Evolutionary conservation across 2,888 invertebrate species (phyloP).

Genomic region (Diogma glabrata): DNA sequence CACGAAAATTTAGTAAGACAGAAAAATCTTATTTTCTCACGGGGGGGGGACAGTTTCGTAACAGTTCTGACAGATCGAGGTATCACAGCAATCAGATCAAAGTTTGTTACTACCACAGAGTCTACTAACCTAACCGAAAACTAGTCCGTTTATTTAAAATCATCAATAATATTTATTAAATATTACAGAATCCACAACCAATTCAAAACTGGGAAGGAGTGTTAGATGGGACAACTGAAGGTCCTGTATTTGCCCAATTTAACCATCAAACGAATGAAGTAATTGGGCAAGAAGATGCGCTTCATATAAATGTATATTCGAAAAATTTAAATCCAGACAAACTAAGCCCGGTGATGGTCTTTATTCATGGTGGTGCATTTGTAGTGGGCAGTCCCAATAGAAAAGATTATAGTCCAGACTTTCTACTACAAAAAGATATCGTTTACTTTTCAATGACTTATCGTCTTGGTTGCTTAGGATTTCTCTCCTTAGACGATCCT

Average conservation of each 20-base stretch:
- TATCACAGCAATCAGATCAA: too few species aligned
- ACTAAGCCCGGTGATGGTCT: constrained; percentile 33
- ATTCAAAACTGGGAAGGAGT: constrained; percentile 34
- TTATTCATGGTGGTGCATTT: constrained; percentile 34
- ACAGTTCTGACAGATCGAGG: too few species aligned
- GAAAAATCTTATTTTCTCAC: too few species aligned
- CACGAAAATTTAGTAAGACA: too few species aligned
- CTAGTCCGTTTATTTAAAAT: too few species aligned
- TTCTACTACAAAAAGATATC: background rate
- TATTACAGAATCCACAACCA: constrained; percentile 36
- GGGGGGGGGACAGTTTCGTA: too few species aligned
- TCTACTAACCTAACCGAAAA: too few species aligned
- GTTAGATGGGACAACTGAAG: constrained; percentile 30
- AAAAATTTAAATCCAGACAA: constrained; percentile 4
- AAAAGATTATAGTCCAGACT: constrained; percentile 24
- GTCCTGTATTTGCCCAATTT: background rate
- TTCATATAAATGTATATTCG: constrained; percentile 36
- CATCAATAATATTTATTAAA: too few species aligned
- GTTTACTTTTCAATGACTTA: constrained; percentile 26
- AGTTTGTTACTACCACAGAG: too few species aligned
- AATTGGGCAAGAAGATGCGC: constrained; percentile 5
- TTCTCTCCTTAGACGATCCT: constrained; percentile 29
- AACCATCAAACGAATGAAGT: background rate
- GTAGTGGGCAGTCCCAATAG: constrained; percentile 28
- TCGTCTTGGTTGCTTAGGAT: constrained; percentile 32